Evolutionary conservation across 2,888 invertebrate species (phyloP).

Genomic region (Adela reaumurella): DNA sequence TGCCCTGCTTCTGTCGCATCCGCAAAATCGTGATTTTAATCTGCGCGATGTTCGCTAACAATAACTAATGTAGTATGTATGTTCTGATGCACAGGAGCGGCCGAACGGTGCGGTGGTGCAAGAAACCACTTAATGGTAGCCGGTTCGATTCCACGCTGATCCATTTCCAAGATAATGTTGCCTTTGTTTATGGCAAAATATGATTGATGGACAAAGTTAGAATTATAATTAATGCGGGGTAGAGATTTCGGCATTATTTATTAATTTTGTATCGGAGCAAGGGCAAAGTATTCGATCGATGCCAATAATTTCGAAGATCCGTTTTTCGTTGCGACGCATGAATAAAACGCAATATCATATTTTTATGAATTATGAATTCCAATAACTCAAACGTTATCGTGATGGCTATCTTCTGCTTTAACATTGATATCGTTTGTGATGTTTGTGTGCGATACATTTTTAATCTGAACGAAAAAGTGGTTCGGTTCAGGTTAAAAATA

Average conservation of each 20-base stretch:
- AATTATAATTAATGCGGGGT: conserved; percentile 40
- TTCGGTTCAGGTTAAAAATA: too few relatives aligned
- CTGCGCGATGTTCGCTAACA: not conserved
- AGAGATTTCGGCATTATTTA: not conserved
- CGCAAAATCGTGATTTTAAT: not conserved
- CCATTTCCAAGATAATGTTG: conserved; percentile 33
- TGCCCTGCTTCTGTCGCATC: not conserved
- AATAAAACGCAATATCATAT: too few relatives aligned
- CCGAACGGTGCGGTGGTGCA: not conserved
- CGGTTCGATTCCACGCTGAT: conserved; percentile 20
- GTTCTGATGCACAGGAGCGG: not conserved
- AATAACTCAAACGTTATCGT: too few relatives aligned
- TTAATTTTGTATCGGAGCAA: not conserved
- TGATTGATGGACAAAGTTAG: conserved; percentile 43
- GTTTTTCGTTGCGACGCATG: too few relatives aligned
- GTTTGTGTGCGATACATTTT: too few relatives aligned
- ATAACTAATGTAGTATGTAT: not conserved
- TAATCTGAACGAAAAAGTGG: too few relatives aligned
- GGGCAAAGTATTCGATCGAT: not conserved
- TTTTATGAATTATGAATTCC: too few relatives aligned
- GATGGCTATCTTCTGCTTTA: too few relatives aligned
- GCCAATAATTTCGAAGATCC: not conserved
- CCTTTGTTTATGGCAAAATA: conserved; percentile 25
- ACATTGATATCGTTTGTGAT: too few relatives aligned
- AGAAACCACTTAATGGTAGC: conserved; percentile 5